Evolutionary conservation across 2,888 invertebrate genomes (phyloP).

Genomic region (Dynastes hyllus): DNA sequence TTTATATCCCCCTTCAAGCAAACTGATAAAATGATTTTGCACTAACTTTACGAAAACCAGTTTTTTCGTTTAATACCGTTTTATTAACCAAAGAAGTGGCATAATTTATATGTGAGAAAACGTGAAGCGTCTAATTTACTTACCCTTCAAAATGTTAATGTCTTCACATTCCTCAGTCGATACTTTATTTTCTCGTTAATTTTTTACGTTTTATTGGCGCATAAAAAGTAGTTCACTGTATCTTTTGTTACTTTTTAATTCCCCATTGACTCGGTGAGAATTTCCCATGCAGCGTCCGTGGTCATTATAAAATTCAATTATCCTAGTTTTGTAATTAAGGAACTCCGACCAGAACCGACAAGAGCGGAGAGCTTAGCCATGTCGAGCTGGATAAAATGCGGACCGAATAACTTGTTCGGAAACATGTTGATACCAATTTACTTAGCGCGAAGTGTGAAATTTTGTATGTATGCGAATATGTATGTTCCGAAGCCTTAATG

Average conservation of each 20-base stretch:
- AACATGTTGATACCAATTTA: background rate
- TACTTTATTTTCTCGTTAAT: background rate
- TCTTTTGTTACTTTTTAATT: conserved; percentile 13
- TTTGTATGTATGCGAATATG: no score
- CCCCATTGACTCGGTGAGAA: background rate
- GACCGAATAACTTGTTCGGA: background rate
- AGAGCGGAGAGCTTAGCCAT: background rate
- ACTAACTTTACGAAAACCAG: background rate
- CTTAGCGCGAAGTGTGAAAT: background rate
- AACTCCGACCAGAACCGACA: background rate
- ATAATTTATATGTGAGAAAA: no score
- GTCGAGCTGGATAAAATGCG: conserved; percentile 5
- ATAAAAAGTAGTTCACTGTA: background rate
- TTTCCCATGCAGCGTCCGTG: background rate
- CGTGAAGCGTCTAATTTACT: no score
- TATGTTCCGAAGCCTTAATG: no score
- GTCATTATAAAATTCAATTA: conserved; percentile 15
- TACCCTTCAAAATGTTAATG: background rate
- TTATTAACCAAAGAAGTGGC: background rate
- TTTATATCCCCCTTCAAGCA: no score
- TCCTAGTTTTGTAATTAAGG: conserved; percentile 2
- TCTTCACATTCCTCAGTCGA: background rate
- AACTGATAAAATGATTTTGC: background rate
- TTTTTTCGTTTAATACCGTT: background rate
- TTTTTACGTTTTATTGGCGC: background rate